Percentiles rank a stretch among this genome's conserved stretches.
phyloP scores from a whole-genome alignment of 2,113 vertebrate genomes.

The Tachysurus fulvidraco region DNA sequence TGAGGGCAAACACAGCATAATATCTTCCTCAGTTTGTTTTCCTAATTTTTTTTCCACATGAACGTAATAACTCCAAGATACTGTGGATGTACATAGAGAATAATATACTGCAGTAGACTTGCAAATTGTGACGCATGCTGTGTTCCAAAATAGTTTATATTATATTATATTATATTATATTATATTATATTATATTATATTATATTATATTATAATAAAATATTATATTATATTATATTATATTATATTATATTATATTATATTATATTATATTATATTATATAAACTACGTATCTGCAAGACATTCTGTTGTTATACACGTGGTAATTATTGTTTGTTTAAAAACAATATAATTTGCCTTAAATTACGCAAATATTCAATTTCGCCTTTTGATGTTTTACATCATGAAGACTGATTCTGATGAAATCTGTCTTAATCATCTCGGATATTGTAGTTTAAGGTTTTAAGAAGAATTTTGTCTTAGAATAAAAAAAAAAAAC shows the following conservation, averaged over 20 bases:
- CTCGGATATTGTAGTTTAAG: not conserved
- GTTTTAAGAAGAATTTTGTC: not conserved
- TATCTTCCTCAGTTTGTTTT: not conserved
- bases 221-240: not conserved
- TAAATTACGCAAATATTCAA: not conserved
- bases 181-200: not conserved
- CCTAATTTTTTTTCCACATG: not conserved
- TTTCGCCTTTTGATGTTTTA: not conserved
- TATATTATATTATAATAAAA: too few relatives aligned
- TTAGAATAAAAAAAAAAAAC: not conserved
- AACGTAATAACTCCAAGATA: not conserved
- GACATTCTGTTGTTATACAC: not conserved
- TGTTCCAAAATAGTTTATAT: not conserved
- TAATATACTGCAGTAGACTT: not conserved
- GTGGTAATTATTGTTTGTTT: not conserved
- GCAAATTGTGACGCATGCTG: not conserved
- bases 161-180: not conserved
- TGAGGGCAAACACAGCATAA: conserved; percentile 64
- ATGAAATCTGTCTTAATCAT: not conserved
- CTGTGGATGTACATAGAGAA: not conserved
- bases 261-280: not conserved
- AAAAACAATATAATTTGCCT: not conserved
- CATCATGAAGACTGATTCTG: not conserved
- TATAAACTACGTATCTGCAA: not conserved
- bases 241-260: too few relatives aligned